A percentile compares a stretch with the other conserved stretches of the same genome.
Conservation (phyloP, 1,140 invertebrate species). For the Elysia chlorotica region DNA sequence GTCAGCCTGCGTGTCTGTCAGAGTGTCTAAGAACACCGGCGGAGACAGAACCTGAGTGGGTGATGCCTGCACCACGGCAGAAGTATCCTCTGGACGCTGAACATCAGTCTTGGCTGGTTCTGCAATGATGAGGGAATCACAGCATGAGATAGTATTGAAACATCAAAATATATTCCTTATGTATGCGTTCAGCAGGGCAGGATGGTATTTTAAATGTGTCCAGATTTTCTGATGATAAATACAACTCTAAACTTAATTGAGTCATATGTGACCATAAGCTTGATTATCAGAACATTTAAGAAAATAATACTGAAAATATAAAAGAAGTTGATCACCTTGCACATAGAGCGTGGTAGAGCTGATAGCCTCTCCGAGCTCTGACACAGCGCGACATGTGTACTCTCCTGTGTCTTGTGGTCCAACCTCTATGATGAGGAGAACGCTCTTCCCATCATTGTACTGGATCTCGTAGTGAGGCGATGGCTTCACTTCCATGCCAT, state of each 20-base stretch:
- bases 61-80: conserved; percentile 36
- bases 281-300: neutral
- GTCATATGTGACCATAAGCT: neutral
- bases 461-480: conserved; percentile 59
- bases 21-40: conserved; percentile 48
- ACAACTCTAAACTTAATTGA: neutral
- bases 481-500: conserved; percentile 59
- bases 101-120: conserved; percentile 47
- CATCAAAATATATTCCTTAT: neutral
- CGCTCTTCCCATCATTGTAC: conserved; percentile 52
- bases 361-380: conserved; percentile 81
- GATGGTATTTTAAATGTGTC: too few species aligned
- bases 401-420: conserved; percentile 93
- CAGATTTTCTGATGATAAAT: too few species aligned
- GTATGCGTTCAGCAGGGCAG: neutral
- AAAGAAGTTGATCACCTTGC: conserved; percentile 49
- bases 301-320: neutral
- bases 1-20: conserved; percentile 43
- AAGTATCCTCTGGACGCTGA: conserved; percentile 28
- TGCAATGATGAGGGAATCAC: conserved; percentile 20
- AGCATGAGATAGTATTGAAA: neutral
- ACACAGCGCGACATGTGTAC: conserved; percentile 90
- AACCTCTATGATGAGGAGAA: conserved; percentile 74
- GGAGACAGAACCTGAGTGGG: conserved; percentile 50
- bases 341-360: conserved; percentile 58